Evolutionary conservation across 2,888 invertebrate species (phyloP).

Genomic region (Ormyrus nitidulus): DNA sequence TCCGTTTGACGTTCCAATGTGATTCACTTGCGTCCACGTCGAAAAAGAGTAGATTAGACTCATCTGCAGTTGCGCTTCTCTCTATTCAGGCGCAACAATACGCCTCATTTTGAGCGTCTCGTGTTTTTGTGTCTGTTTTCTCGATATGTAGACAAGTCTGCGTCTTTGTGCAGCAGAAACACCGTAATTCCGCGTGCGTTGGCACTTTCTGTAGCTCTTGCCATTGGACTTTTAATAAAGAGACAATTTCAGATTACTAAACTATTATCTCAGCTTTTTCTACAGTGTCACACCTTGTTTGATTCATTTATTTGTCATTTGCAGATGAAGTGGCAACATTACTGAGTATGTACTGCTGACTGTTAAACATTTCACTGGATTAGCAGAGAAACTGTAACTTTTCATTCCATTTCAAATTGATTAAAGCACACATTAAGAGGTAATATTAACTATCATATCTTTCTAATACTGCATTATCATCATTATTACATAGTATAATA

Average conservation of each 20-base stretch:
- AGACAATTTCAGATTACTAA: background rate
- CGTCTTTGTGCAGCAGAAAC: background rate
- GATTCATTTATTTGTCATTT: constrained; percentile 42
- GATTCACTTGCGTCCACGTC: constrained; percentile 26
- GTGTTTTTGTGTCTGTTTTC: constrained; percentile 6
- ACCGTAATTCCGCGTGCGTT: background rate
- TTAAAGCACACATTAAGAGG: constrained; percentile 12
- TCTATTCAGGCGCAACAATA: background rate
- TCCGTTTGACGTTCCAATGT: constrained; percentile 28
- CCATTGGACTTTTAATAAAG: background rate
- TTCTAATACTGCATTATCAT: background rate
- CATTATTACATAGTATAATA: background rate
- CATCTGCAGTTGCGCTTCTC: background rate
- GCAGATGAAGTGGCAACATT: constrained; percentile 45
- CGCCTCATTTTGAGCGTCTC: background rate
- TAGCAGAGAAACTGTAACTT: background rate
- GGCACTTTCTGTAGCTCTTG: background rate
- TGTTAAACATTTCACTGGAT: background rate
- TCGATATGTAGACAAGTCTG: background rate
- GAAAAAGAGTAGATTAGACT: constrained; percentile 22
- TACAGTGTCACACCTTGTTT: constrained; percentile 19
- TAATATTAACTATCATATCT: background rate
- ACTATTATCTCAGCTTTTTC: constrained; percentile 1
- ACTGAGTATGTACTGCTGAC: constrained; percentile 42
- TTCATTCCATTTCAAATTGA: constrained; percentile 15